These are phyloP conservation scores for Amphimallon solstitiale DNA, from an alignment of 2,888 invertebrate species.

Conservation along the genomic window DNA sequence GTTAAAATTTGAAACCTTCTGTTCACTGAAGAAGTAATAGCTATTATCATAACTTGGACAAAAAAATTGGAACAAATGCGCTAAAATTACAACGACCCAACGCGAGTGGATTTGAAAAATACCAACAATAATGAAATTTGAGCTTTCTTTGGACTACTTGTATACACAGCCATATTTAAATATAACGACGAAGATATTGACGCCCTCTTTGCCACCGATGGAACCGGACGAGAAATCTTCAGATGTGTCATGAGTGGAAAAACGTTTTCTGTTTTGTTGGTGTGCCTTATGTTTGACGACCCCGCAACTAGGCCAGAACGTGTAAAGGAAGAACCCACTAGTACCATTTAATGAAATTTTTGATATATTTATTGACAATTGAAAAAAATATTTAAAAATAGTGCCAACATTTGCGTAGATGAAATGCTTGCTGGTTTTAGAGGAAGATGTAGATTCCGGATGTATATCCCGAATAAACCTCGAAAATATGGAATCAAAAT, in stretches of 20 bases:
- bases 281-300: constrained; percentile 46
- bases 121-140: neutral
- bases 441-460: too few relatives aligned
- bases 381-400: too few relatives aligned
- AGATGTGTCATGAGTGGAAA: neutral
- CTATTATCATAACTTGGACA: too few relatives aligned
- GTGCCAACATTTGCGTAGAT: too few relatives aligned
- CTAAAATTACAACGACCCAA: too few relatives aligned
- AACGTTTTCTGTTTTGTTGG: constrained; percentile 22
- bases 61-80: neutral
- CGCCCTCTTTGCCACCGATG: neutral
- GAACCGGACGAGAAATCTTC: neutral
- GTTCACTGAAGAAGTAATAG: neutral
- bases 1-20: neutral
- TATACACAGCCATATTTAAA: constrained; percentile 1
- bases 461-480: too few relatives aligned
- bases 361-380: neutral
- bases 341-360: constrained; percentile 32
- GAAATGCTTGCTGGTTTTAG: too few relatives aligned
- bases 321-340: constrained; percentile 36
- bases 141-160: neutral
- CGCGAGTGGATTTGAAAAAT: neutral
- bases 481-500: too few relatives aligned
- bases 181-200: neutral
- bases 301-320: constrained; percentile 12